These are phyloP conservation scores for Motacilla tschutschensis DNA, from an alignment of 2,113 vertebrate species.

Conservation along the genomic window DNA sequence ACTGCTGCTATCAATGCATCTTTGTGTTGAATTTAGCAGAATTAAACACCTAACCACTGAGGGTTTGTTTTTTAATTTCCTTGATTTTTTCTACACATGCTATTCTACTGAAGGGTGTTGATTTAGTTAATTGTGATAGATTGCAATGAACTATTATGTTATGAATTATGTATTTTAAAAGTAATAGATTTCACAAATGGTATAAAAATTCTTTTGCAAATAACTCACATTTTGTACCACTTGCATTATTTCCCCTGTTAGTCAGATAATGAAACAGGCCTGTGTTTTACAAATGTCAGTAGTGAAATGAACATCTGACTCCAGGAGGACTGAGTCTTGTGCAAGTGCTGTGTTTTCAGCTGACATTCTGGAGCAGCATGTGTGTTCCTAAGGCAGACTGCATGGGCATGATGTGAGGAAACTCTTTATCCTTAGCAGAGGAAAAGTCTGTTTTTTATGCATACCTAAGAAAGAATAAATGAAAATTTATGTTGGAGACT, in stretches of 20 bases:
- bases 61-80: background rate
- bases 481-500: background rate
- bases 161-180: background rate
- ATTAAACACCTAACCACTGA: background rate
- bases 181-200: background rate
- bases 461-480: background rate
- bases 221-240: fast-evolving
- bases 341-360: background rate
- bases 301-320: background rate
- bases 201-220: background rate
- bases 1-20: background rate
- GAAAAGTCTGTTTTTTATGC: background rate
- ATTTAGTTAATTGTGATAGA: background rate
- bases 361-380: background rate
- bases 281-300: background rate
- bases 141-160: background rate
- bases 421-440: background rate
- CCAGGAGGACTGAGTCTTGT: background rate
- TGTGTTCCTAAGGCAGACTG: background rate
- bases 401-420: background rate
- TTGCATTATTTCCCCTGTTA: background rate
- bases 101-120: background rate
- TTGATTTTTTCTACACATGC: background rate
- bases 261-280: background rate
- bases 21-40: background rate